Percentiles rank a stretch among this genome's conserved stretches.
phyloP scores from a whole-genome alignment of 1,140 invertebrate species.

The Heterodera schachtii region DNA sequence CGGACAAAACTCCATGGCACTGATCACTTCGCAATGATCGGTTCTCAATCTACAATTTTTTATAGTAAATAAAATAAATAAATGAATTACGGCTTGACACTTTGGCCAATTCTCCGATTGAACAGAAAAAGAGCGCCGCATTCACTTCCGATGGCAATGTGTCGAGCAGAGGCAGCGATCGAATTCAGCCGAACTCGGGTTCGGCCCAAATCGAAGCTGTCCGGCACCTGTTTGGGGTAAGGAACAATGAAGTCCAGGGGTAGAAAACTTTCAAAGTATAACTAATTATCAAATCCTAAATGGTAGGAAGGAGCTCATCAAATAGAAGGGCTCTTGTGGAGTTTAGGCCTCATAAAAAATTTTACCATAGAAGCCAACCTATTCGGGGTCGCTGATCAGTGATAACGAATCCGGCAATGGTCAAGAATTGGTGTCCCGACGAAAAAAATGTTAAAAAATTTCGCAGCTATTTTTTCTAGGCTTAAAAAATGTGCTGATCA shows the following conservation, averaged over 20 bases:
- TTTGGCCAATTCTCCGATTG: conserved; percentile 43
- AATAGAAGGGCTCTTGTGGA: no score
- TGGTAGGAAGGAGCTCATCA: no score
- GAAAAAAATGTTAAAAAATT: no score
- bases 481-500: no score
- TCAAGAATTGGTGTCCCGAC: no score
- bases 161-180: conserved; percentile 25
- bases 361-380: no score
- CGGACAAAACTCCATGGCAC: conserved; percentile 29
- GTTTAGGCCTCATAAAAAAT: no score
- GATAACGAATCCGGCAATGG: no score
- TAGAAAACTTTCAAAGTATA: no score
- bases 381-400: no score
- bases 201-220: conserved; percentile 38
- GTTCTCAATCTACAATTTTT: conserved; percentile 33
- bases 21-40: conserved; percentile 35
- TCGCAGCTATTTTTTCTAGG: no score
- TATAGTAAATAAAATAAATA: neutral
- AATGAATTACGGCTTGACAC: conserved; percentile 40
- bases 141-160: conserved; percentile 41
- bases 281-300: no score
- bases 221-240: conserved; percentile 28
- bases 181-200: conserved; percentile 34
- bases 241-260: neutral
- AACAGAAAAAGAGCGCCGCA: conserved; percentile 41